Evolutionary conservation across 2,113 vertebrate species (phyloP).

Genomic region (Archocentrus centrarchus): DNA sequence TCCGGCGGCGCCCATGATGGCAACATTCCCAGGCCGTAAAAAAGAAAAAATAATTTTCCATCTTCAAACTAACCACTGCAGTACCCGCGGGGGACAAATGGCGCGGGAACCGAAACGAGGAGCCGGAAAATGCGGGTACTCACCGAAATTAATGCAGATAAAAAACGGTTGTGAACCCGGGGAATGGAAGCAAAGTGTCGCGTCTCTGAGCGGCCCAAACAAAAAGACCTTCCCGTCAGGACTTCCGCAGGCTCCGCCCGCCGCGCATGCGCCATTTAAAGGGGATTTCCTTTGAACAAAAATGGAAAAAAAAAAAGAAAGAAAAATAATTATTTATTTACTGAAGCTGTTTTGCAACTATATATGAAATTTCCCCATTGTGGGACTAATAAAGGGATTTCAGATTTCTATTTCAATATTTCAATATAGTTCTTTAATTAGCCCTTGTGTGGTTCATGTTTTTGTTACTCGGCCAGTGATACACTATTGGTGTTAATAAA

Average conservation of each 20-base stretch:
- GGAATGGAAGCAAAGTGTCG: slow-evolving; percentile 62
- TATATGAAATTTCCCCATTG: no score
- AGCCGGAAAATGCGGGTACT: neutral
- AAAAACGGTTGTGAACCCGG: slow-evolving; percentile 78
- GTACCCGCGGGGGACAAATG: no score
- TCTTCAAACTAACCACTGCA: accelerated
- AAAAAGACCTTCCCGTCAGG: slow-evolving; percentile 74
- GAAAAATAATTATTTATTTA: neutral
- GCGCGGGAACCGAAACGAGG: accelerated
- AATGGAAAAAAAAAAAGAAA: neutral
- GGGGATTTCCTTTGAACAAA: slow-evolving; percentile 19
- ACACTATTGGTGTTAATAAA: neutral
- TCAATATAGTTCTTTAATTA: neutral
- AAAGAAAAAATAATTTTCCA: neutral
- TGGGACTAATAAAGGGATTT: no score
- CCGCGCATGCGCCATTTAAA: slow-evolving; percentile 67
- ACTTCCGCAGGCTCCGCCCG: slow-evolving; percentile 45
- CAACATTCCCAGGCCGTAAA: neutral
- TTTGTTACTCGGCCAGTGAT: neutral
- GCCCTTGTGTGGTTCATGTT: neutral
- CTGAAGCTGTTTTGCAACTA: neutral
- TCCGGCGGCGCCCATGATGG: slow-evolving; percentile 22
- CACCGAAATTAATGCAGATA: slow-evolving; percentile 86
- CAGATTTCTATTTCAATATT: neutral
- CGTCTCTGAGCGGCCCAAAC: slow-evolving; percentile 58